Conservation (phyloP, 37 sponge, comb jelly and placozoan species). For the Haliclona indistincta region DNA sequence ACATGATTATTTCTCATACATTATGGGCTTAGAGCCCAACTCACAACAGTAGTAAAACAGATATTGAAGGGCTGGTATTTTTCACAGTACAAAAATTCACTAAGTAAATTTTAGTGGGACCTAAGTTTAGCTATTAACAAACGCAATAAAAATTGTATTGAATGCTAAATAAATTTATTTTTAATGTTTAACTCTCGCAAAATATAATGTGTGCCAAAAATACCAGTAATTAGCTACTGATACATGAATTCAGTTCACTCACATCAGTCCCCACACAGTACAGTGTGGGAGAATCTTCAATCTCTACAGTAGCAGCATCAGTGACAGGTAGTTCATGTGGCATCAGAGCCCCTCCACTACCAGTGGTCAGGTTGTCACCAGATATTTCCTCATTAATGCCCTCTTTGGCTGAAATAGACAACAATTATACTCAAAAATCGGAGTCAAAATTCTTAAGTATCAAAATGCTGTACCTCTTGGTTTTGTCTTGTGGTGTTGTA, state of each 20-base stretch:
- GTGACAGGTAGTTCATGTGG: neutral
- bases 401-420: too few relatives aligned
- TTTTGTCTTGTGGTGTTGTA: neutral
- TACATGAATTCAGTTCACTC: neutral
- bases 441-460: too few relatives aligned
- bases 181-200: too few relatives aligned
- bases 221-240: too few relatives aligned
- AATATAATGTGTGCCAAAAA: too few relatives aligned
- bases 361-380: too few relatives aligned
- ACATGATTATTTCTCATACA: neutral
- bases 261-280: slow-evolving; percentile 94
- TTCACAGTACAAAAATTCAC: neutral
- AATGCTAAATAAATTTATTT: too few relatives aligned
- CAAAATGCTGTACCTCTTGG: neutral
- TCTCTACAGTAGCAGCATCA: slow-evolving; percentile 7
- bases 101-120: too few relatives aligned
- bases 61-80: neutral
- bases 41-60: neutral
- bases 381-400: neutral
- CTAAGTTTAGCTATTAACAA: too few relatives aligned
- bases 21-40: neutral
- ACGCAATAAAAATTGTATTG: too few relatives aligned
- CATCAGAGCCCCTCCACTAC: neutral
- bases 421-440: too few relatives aligned
- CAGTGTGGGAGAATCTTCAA: slow-evolving; percentile 66